Evolutionary conservation across 2,797 vertebrate genomes (phyloP).

Genomic region (Cryptoprocta ferox): DNA sequence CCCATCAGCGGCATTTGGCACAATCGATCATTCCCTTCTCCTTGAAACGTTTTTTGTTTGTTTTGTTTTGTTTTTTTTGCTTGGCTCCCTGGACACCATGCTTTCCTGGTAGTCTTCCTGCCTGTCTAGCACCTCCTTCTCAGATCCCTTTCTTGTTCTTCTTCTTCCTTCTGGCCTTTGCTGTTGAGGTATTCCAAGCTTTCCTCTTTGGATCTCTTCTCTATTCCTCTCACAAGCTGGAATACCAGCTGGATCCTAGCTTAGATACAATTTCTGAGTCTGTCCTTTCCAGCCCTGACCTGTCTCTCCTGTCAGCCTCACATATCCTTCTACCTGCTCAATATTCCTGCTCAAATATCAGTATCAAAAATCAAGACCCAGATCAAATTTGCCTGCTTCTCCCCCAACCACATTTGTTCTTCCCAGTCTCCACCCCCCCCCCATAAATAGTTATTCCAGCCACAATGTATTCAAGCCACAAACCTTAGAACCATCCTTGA

Average conservation of each 20-base stretch:
- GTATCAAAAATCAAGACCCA: background rate
- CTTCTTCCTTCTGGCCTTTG: background rate
- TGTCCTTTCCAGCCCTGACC: background rate
- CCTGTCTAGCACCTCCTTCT: background rate
- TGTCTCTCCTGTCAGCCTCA: background rate
- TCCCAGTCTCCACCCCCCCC: background rate
- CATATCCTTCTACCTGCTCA: background rate
- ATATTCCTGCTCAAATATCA: background rate
- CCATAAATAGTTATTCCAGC: background rate
- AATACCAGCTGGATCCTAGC: too few species aligned
- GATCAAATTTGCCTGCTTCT: background rate
- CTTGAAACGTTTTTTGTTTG: background rate
- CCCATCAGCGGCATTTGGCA: background rate
- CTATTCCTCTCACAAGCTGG: background rate
- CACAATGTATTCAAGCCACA: background rate
- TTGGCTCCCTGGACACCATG: background rate
- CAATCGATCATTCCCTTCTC: background rate
- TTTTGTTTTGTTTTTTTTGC: background rate
- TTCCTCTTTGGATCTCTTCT: background rate
- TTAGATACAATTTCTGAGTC: background rate
- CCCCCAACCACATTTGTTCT: background rate
- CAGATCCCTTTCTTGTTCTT: background rate
- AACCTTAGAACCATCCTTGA: background rate
- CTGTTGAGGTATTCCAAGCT: background rate
- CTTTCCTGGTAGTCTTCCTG: background rate